Percentiles rank a stretch among this genome's conserved stretches.
These are phyloP conservation scores for Pelusios castaneus DNA, from an alignment of 2,113 vertebrate species.

Conservation along the genomic window DNA sequence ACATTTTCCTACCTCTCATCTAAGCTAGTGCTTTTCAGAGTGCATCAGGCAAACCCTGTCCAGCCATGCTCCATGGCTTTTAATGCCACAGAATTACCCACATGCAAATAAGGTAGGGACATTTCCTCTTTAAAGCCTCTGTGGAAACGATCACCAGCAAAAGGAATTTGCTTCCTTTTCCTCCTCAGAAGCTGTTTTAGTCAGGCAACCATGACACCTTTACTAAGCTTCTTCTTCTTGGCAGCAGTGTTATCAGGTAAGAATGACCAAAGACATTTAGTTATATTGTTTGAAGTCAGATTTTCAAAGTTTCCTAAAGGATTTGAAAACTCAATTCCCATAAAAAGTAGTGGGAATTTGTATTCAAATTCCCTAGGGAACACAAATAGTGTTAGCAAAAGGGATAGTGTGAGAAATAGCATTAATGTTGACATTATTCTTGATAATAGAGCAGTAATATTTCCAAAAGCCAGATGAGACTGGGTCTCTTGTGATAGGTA, in stretches of 20 bases:
- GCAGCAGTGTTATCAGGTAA: not conserved
- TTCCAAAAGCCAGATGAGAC: no score
- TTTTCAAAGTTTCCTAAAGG: not conserved
- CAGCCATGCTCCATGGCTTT: not conserved
- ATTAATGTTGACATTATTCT: not conserved
- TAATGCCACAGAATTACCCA: not conserved
- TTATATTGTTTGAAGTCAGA: not conserved
- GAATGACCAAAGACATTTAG: not conserved
- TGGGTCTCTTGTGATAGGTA: no score
- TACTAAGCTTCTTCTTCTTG: not conserved
- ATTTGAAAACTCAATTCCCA: not conserved
- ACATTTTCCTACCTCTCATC: not conserved
- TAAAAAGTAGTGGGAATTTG: not conserved
- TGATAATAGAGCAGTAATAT: no score
- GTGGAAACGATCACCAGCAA: not conserved
- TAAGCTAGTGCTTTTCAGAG: not conserved
- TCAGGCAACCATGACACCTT: not conserved
- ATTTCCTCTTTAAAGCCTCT: not conserved
- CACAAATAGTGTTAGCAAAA: not conserved
- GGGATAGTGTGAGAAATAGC: not conserved
- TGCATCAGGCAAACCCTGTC: no score
- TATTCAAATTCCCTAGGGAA: not conserved
- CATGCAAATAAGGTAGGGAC: not conserved
- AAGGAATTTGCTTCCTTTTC: not conserved
- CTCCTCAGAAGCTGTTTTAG: not conserved